Evolutionary conservation across 2,888 invertebrate species (phyloP).

Genomic region (Diploptera punctata): DNA sequence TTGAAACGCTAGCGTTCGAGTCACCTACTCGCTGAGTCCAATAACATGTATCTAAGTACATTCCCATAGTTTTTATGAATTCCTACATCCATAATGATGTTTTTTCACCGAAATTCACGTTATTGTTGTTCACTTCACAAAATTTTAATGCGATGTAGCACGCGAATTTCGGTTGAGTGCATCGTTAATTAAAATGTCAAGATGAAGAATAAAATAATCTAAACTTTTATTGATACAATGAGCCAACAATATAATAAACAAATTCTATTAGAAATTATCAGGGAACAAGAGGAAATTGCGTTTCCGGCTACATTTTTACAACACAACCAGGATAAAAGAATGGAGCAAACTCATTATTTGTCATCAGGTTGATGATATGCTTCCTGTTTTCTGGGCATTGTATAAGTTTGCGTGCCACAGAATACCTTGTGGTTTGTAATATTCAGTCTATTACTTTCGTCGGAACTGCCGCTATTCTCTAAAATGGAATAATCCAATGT

Average conservation of each 20-base stretch:
- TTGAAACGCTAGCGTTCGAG: too few relatives aligned
- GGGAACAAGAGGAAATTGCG: constrained; percentile 1
- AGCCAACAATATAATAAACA: background rate
- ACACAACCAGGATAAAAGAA: background rate
- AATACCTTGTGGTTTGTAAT: too few relatives aligned
- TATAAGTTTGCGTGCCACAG: constrained; percentile 1
- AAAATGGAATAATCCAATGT: background rate
- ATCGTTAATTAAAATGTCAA: too few relatives aligned
- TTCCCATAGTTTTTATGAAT: too few relatives aligned
- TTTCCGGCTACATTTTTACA: background rate
- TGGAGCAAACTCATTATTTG: background rate
- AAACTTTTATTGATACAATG: background rate
- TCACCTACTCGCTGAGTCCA: too few relatives aligned
- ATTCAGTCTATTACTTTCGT: background rate
- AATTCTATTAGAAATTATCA: background rate
- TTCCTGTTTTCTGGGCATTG: background rate
- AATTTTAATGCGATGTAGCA: too few relatives aligned
- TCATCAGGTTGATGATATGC: constrained; percentile 10
- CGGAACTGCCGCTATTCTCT: background rate
- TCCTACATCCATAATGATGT: too few relatives aligned
- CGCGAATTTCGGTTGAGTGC: too few relatives aligned
- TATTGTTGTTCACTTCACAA: too few relatives aligned
- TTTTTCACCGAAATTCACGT: too few relatives aligned
- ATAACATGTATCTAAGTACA: too few relatives aligned
- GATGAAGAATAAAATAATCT: background rate